phyloP scores from a whole-genome alignment of 2,113 vertebrate species.

The Calyptommatus sinebrachiatus region DNA sequence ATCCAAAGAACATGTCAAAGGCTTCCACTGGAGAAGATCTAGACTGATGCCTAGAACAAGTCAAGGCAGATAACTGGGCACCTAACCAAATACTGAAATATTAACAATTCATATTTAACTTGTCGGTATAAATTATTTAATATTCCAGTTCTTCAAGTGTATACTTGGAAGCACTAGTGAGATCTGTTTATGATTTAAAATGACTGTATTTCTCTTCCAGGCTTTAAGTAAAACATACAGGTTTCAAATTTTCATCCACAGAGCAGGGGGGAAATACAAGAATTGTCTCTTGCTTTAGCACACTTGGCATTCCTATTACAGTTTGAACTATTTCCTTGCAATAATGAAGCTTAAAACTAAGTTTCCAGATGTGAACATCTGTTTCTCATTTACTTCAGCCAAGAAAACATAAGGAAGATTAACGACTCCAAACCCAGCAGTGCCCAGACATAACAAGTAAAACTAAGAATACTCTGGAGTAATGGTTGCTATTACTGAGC shows the following conservation, averaged over 20 bases:
- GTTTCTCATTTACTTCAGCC: slow-evolving; percentile 59
- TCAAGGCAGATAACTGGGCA: too few species aligned
- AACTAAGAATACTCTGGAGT: slow-evolving; percentile 13
- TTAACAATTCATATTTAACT: background rate
- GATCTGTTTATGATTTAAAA: background rate
- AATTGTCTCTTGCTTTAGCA: slow-evolving; percentile 32
- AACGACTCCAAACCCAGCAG: slow-evolving; percentile 48
- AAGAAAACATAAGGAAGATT: slow-evolving; percentile 62
- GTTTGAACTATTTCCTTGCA: slow-evolving; percentile 44
- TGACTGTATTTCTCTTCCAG: slow-evolving; percentile 39
- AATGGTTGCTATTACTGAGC: slow-evolving; percentile 19
- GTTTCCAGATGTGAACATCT: slow-evolving; percentile 70
- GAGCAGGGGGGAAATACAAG: slow-evolving; percentile 27
- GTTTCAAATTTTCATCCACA: slow-evolving; percentile 46
- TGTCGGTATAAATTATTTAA: background rate
- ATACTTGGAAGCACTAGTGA: background rate
- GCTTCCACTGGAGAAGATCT: too few species aligned
- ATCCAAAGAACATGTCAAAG: too few species aligned
- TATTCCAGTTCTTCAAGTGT: background rate
- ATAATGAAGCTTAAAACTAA: slow-evolving; percentile 40
- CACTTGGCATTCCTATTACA: slow-evolving; percentile 43
- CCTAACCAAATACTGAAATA: background rate
- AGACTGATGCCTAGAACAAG: too few species aligned
- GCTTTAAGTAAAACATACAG: slow-evolving; percentile 32
- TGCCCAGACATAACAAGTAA: slow-evolving; percentile 58